A percentile compares a stretch with the other conserved stretches of the same genome.
These are phyloP conservation scores for Ligdia adustata DNA, from an alignment of 2,888 invertebrate species.

Conservation along the genomic window DNA sequence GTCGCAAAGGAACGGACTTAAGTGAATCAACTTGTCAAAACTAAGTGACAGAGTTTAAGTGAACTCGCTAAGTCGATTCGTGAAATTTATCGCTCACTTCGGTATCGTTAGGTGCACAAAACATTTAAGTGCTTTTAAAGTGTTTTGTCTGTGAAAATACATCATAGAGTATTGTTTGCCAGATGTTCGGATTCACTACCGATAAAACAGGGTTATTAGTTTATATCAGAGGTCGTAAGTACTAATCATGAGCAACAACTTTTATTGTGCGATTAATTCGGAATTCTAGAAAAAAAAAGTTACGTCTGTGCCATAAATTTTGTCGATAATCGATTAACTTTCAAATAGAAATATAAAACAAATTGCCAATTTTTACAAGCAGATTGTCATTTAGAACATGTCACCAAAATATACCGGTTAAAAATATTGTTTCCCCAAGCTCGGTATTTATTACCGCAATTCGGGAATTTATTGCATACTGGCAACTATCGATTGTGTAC, in stretches of 20 bases:
- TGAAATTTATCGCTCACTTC: slow-evolving; percentile 35
- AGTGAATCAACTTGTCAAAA: slow-evolving; percentile 36
- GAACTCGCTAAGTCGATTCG: slow-evolving; percentile 36
- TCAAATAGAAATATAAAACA: slow-evolving; percentile 1
- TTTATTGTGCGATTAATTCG: no score
- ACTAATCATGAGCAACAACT: no score
- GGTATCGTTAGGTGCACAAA: slow-evolving; percentile 26
- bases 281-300: no score
- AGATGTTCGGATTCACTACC: no score
- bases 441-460: slow-evolving; percentile 25
- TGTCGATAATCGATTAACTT: no score
- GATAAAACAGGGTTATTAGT: no score
- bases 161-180: no score
- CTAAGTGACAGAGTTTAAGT: slow-evolving; percentile 32
- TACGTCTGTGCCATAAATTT: no score
- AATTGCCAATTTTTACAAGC: slow-evolving; percentile 6
- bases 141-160: no score
- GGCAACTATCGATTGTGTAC: slow-evolving; percentile 54
- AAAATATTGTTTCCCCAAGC: slow-evolving; percentile 22
- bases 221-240: no score
- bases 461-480: slow-evolving; percentile 31
- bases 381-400: slow-evolving; percentile 17
- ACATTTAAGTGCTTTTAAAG: slow-evolving; percentile 22
- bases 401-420: slow-evolving; percentile 20
- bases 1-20: slow-evolving; percentile 29